phyloP scores from a whole-genome alignment of 2,113 vertebrate species.

The Egretta garzetta region DNA sequence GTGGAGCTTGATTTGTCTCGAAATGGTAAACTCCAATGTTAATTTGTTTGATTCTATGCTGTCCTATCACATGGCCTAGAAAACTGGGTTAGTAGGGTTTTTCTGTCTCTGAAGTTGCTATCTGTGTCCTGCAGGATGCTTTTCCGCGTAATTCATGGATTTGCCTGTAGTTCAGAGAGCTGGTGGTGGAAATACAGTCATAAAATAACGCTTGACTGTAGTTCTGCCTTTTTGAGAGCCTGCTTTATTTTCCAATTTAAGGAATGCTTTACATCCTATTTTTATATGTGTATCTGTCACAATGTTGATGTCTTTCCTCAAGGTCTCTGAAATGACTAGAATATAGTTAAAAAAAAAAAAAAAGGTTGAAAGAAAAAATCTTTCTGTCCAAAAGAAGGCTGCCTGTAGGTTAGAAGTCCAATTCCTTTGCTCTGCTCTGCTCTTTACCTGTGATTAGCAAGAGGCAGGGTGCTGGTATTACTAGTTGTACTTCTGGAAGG shows the following conservation, averaged over 20 bases:
- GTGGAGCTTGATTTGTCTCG: slow-evolving; percentile 96
- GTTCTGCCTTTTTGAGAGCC: not conserved
- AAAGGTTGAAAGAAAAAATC: not conserved
- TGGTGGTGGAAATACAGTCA: not conserved
- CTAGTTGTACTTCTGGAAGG: not conserved
- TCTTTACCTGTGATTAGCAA: not conserved
- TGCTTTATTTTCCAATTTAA: not conserved
- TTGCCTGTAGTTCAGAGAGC: not conserved
- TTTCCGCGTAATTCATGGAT: not conserved
- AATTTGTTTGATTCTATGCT: not conserved
- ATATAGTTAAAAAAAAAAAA: not conserved
- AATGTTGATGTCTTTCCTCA: not conserved
- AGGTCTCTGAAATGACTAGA: not conserved
- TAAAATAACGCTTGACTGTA: not conserved
- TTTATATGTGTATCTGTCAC: not conserved
- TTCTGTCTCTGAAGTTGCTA: not conserved
- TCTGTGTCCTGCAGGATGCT: not conserved
- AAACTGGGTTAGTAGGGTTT: not conserved
- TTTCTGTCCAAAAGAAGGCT: not conserved
- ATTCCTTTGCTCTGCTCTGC: not conserved
- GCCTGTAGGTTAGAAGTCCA: not conserved
- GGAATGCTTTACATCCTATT: not conserved
- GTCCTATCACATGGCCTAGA: not conserved
- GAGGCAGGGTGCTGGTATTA: not conserved
- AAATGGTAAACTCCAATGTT: slow-evolving; percentile 84